Evolutionary conservation across 2,113 vertebrate genomes (phyloP).

Genomic region (Tretioscincus oriximinensis): DNA sequence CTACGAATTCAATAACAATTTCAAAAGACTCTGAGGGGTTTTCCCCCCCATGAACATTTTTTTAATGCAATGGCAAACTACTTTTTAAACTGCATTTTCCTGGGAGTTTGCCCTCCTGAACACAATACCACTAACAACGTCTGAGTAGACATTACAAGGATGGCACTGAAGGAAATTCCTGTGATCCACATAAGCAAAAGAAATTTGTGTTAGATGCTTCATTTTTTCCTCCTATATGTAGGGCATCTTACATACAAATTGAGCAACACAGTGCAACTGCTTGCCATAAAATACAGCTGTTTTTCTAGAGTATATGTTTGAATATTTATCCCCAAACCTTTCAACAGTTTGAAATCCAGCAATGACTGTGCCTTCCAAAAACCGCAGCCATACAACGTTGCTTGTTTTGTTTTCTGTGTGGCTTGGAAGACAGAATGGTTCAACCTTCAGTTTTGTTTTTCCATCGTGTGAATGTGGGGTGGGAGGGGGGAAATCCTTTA

Average conservation of each 20-base stretch:
- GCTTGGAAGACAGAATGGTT: slow-evolving; percentile 17
- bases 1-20: slow-evolving; percentile 49
- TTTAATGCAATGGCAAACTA: not conserved
- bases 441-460: not conserved
- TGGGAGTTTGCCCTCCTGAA: too few species aligned
- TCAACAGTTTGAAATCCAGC: slow-evolving; percentile 30
- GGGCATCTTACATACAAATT: not conserved
- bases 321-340: slow-evolving; percentile 29
- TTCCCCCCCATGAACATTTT: slow-evolving; percentile 43
- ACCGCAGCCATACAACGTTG: slow-evolving; percentile 7
- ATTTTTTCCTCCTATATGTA: not conserved
- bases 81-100: too few species aligned
- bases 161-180: slow-evolving; percentile 26
- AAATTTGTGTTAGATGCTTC: not conserved
- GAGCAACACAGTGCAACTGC: not conserved
- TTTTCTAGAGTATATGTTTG: slow-evolving; percentile 43
- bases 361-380: slow-evolving; percentile 3
- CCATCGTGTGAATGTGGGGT: not conserved
- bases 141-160: too few species aligned
- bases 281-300: not conserved
- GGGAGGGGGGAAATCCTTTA: not conserved
- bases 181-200: slow-evolving; percentile 29
- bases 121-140: not conserved
- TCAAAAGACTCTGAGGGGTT: slow-evolving; percentile 59
- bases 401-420: not conserved